Evolutionary conservation across 2,113 vertebrate genomes (phyloP).

Genomic region (Natator depressus): DNA sequence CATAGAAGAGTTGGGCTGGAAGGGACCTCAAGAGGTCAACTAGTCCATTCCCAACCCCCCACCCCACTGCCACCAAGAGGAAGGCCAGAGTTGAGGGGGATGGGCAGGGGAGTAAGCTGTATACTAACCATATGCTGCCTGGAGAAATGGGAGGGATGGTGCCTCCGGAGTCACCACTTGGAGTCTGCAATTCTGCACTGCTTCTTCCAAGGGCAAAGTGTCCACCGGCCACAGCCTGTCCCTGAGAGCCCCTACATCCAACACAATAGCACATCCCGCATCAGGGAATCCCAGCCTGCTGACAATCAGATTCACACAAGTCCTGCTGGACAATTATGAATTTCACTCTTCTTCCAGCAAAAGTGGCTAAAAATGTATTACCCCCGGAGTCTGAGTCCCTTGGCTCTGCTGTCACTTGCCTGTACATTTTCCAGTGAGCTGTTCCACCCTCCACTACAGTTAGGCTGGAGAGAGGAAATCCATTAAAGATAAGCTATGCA

Average conservation of each 20-base stretch:
- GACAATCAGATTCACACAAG: too few relatives aligned
- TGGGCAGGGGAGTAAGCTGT: background rate
- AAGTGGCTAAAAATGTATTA: background rate
- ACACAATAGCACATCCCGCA: background rate
- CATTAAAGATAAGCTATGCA: background rate
- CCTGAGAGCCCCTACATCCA: background rate
- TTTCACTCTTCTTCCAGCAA: background rate
- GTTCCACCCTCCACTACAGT: background rate
- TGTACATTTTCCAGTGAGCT: rapidly evolving
- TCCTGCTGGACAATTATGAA: background rate
- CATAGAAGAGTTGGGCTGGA: background rate
- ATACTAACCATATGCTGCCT: rapidly evolving
- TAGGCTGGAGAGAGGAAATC: background rate
- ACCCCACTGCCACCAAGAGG: background rate
- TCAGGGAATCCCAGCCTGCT: background rate
- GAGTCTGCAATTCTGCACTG: background rate
- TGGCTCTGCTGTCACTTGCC: background rate
- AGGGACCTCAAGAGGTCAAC: background rate
- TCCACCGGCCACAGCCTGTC: background rate
- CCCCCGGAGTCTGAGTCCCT: background rate
- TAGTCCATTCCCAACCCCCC: background rate
- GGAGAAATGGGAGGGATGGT: background rate
- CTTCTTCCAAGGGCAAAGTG: rapidly evolving
- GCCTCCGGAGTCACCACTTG: background rate
- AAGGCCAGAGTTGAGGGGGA: background rate